Evolutionary conservation across 1,140 invertebrate genomes (phyloP), one percentile per base, ranked within the genome.

Genomic region (Contarinia nasturtii): DNA sequence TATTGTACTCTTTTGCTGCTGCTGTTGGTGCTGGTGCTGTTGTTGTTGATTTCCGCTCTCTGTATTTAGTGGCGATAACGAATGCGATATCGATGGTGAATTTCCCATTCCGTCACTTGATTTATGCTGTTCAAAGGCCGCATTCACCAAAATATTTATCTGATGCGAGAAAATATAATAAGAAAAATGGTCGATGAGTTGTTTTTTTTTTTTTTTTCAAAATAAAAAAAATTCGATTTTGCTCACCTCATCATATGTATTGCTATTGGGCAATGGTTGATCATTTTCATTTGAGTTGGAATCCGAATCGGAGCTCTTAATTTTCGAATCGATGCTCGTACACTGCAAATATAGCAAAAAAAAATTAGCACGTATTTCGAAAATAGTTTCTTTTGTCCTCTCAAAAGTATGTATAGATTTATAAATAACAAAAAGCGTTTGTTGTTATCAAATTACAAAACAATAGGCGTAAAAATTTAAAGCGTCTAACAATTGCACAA

Each of bases 41-140:
- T 10, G 34, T n/a, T 36, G 5, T 40, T 18, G 37, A 40, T 61
- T 55, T n/a, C 67, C 58, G 50, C 67, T 68, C 42, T 19, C n/a
- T 14, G n/a, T 33, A 5, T 48, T 42, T 48, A 11, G 10, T 10
- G 19, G n/a, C 7, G 42, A 18, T 44, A 27, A 44, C 42, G 37
- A 41, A 14, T 19, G n/a, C 8, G 46, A 48, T 3, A 27, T 27
- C 10, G 27, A 27, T 27, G 27, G 27, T 10, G 27, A 27, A 33
- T 48, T 21, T 27, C 27, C 27, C 27, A 46, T 12, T 12, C 33
- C 34, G 15, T 3, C 19, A 46, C 37, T 34, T 8, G 33, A 18
- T 18, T 37, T 20, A 15, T 45, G 45, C 18, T 45, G n/a, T 5
- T 49, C 38, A 45, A 47, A 50, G 4, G 46, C 46, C 2, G 46